phyloP scores from a whole-genome alignment of 2,888 invertebrate species.

The Meliscaeva auricollis region DNA sequence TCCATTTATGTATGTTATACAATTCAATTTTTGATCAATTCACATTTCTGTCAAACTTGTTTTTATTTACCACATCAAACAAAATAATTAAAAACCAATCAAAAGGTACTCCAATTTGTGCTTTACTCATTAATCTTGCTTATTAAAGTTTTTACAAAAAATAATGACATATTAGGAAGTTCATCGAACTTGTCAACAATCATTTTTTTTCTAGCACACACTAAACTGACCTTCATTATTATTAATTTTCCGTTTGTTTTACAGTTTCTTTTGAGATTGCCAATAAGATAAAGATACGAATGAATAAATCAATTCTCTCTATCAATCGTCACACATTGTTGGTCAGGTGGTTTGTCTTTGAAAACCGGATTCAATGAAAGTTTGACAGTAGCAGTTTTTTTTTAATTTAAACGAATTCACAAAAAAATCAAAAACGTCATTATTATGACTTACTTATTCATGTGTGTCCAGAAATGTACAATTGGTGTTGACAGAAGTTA shows the following conservation, averaged over 20 bases:
- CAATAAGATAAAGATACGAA: constrained; percentile 10
- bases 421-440: not conserved
- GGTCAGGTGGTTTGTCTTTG: not conserved
- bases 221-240: constrained; percentile 41
- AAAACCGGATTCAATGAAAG: constrained; percentile 39
- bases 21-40: too few relatives aligned
- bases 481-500: not conserved
- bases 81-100: too few relatives aligned
- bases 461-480: not conserved
- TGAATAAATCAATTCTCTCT: constrained; percentile 16
- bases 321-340: constrained; percentile 26
- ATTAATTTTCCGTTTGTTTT: constrained; percentile 17
- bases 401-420: not conserved
- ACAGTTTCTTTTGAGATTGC: not conserved
- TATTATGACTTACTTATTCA: not conserved
- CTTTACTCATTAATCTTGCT: not conserved
- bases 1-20: too few relatives aligned
- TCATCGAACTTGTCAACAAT: constrained; percentile 50
- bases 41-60: too few relatives aligned
- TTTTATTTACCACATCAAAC: too few relatives aligned
- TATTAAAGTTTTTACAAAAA: not conserved
- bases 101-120: too few relatives aligned
- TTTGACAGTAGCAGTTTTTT: constrained; percentile 2
- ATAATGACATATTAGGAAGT: constrained; percentile 34
- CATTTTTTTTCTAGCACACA: constrained; percentile 10